phyloP scores from a whole-genome alignment of 2,797 vertebrate genomes.

The Oreochromis mossambicus region DNA sequence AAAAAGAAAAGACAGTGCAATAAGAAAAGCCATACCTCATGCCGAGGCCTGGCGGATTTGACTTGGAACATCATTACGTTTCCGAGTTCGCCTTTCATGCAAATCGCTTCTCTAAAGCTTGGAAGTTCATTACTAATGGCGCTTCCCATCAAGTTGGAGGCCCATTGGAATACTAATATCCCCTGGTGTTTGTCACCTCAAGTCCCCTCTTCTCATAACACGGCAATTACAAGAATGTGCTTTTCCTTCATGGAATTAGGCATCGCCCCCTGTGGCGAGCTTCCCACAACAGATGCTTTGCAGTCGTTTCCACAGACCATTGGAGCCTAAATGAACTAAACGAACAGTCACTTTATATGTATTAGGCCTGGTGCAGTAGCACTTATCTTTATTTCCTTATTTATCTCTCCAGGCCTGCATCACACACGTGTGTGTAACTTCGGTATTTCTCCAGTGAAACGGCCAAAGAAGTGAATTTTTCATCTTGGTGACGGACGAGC shows the following conservation, averaged over 20 bases:
- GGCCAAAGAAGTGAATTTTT: neutral
- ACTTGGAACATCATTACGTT: conserved; percentile 68
- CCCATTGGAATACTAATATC: conserved; percentile 68
- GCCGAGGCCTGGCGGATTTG: conserved; percentile 51
- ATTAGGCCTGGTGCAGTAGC: conserved; percentile 39
- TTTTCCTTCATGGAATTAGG: conserved; percentile 68
- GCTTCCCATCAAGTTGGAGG: conserved; percentile 66
- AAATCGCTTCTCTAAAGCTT: conserved; percentile 66
- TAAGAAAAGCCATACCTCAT: conserved; percentile 14
- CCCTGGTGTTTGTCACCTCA: conserved; percentile 57
- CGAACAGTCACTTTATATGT: conserved; percentile 65
- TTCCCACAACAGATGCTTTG: conserved; percentile 68
- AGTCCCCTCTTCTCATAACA: conserved; percentile 50
- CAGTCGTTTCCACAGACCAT: conserved; percentile 59
- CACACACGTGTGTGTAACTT: neutral
- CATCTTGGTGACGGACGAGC: neutral
- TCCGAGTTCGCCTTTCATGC: conserved; percentile 66
- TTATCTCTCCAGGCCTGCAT: conserved; percentile 24
- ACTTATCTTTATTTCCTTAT: conserved; percentile 48
- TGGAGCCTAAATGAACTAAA: conserved; percentile 70
- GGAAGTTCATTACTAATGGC: conserved; percentile 75
- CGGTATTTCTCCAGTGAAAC: neutral
- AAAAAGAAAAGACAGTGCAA: neutral
- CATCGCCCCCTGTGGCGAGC: conserved; percentile 55
- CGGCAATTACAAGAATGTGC: conserved; percentile 67